Evolutionary conservation across 2,888 invertebrate species (phyloP).

Genomic region (Drosophila atroscutellata): DNA sequence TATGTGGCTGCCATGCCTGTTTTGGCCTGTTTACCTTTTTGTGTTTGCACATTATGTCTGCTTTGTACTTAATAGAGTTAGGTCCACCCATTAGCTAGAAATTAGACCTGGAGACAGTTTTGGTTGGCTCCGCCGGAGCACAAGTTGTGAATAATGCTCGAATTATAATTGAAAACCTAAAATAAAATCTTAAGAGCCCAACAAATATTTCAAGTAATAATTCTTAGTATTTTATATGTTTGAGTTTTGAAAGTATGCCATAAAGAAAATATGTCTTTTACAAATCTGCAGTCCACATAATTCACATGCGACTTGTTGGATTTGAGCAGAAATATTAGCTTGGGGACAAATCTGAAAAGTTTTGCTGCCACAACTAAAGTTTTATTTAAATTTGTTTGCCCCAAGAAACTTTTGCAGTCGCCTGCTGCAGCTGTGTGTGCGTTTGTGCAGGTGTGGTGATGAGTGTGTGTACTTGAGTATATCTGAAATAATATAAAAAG

Average conservation of each 20-base stretch:
- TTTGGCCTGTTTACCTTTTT: background rate
- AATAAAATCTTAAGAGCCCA: no score
- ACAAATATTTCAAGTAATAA: background rate
- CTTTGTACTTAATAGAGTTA: slow-evolving; percentile 59
- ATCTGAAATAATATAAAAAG: slow-evolving; percentile 9
- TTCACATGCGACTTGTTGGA: slow-evolving; percentile 34
- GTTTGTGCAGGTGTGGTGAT: background rate
- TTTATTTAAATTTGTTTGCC: slow-evolving; percentile 50
- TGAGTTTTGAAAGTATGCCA: background rate
- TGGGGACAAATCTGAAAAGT: slow-evolving; percentile 71
- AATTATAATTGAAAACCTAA: no score
- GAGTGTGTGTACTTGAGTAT: background rate
- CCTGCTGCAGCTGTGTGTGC: slow-evolving; percentile 12
- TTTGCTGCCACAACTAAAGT: slow-evolving; percentile 56
- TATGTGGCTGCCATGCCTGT: slow-evolving; percentile 7
- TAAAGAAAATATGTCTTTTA: background rate
- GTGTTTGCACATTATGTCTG: slow-evolving; percentile 19
- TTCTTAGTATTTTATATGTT: background rate
- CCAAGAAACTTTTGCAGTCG: slow-evolving; percentile 50
- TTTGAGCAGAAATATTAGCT: slow-evolving; percentile 55
- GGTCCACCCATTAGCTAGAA: slow-evolving; percentile 39
- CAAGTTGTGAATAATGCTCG: slow-evolving; percentile 4
- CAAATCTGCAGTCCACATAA: slow-evolving; percentile 19
- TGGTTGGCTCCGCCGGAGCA: background rate
- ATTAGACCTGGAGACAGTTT: slow-evolving; percentile 27